phyloP scores from a whole-genome alignment of 1,140 invertebrate species.

The Drosophila truncata region DNA sequence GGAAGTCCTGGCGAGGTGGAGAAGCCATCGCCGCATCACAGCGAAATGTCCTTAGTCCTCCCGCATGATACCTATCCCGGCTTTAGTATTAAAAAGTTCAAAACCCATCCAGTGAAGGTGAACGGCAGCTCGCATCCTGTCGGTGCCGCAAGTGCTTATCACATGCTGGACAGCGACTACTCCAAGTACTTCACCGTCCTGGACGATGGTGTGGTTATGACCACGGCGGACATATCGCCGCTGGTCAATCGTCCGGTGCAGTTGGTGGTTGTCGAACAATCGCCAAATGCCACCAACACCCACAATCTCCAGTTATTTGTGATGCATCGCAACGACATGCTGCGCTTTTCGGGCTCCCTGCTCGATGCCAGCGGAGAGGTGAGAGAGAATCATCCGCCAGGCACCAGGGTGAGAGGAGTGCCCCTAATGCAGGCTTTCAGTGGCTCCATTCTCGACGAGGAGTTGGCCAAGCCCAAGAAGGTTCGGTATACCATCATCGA shows the following conservation, averaged over 20 bases:
- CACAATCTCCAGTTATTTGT: slow-evolving; percentile 93
- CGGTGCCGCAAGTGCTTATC: slow-evolving; percentile 56
- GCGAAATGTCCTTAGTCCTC: slow-evolving; percentile 87
- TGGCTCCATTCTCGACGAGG: slow-evolving; percentile 83
- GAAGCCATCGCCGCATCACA: slow-evolving; percentile 48
- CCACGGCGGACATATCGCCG: slow-evolving; percentile 92
- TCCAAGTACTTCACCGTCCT: slow-evolving; percentile 94
- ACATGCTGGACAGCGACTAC: slow-evolving; percentile 90
- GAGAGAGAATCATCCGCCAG: slow-evolving; percentile 90
- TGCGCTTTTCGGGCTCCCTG: slow-evolving; percentile 89
- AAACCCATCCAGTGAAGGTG: slow-evolving; percentile 65
- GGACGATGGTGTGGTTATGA: slow-evolving; percentile 95
- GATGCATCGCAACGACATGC: slow-evolving; percentile 91
- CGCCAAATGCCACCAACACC: slow-evolving; percentile 91
- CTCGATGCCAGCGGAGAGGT: slow-evolving; percentile 89
- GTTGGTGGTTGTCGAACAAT: slow-evolving; percentile 92
- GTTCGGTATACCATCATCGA: slow-evolving; percentile 92
- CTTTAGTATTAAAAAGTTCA: slow-evolving; percentile 92
- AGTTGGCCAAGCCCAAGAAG: slow-evolving; percentile 86
- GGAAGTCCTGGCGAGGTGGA: slow-evolving; percentile 67
- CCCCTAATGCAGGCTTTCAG: slow-evolving; percentile 88
- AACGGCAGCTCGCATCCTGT: slow-evolving; percentile 28
- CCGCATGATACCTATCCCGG: slow-evolving; percentile 94
- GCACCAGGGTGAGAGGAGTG: slow-evolving; percentile 89
- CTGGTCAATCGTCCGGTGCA: slow-evolving; percentile 92